A percentile compares a stretch with the other conserved stretches of the same genome.
These are phyloP conservation scores for Platyrinchus mystaceus DNA, from an alignment of 2,797 vertebrate species.

Conservation along the genomic window DNA sequence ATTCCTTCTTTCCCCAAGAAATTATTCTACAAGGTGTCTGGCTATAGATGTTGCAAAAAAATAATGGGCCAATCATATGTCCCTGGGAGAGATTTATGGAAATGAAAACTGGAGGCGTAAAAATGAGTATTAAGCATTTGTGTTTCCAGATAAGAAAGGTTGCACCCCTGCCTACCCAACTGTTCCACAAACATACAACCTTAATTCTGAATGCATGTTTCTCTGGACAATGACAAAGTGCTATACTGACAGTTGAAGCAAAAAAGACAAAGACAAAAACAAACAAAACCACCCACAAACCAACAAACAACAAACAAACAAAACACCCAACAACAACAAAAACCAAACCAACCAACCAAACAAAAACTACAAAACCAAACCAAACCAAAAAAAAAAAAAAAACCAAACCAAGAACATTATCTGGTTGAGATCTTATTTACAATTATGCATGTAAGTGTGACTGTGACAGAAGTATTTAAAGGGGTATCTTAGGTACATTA, in stretches of 20 bases:
- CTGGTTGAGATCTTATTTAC: neutral
- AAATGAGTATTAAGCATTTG: neutral
- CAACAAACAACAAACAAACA: no score
- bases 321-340: no score
- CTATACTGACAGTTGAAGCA: neutral
- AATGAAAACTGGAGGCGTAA: neutral
- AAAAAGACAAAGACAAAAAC: neutral
- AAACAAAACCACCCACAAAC: neutral
- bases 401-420: neutral
- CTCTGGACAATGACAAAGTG: neutral
- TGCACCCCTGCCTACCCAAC: neutral
- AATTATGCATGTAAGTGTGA: neutral
- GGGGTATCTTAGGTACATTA: neutral
- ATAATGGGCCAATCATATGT: neutral
- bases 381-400: no score
- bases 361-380: no score
- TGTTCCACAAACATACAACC: neutral
- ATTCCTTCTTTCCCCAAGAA: neutral
- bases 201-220: neutral
- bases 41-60: neutral
- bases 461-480: neutral
- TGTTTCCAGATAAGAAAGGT: neutral
- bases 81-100: neutral
- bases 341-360: no score
- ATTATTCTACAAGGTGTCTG: neutral